Base-by-base conservation (phyloP, 2,113 vertebrate species). In the Sciurus niger region DNA sequence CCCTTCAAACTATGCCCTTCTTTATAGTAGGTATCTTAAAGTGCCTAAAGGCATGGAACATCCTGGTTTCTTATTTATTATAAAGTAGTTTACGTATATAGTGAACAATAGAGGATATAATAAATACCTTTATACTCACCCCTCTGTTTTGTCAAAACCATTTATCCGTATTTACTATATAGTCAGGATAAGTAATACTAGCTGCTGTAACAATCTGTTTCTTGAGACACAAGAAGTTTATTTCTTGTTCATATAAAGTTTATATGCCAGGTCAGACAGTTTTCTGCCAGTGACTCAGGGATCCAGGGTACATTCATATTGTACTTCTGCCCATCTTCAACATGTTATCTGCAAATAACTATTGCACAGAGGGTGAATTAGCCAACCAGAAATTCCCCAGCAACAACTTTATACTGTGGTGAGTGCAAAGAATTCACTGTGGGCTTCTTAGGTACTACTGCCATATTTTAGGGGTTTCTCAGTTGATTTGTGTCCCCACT, bases 51-150 rank as follows among this genome's bases (percentile, higher is more conserved):
- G 18, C 6, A 5, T 18, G 6, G 30, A 68, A 10, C 48, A 48
- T 72, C 32, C 72, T 94, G 68, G 8, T 48, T 82, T 96, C 58
- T 93, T 90, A 63, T 24, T 91, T 84, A 76, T n/a, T 80, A n/a
- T 63, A 55, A 88, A 83, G 70, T 74, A 74, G 20, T 90, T 68
- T 80, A 88, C 58, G 34, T 25, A 80, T 74, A 25, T 43, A 79
- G 77, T 34, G 86, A 78, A 72, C 53, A 78, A 24, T 51, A 79
- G 67, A 74, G 78, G 63, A 73, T 83, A 46, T 74, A 97, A 79
- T 79, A 76, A 82, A 79, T 67, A 37, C 0, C n/a, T 78, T 78
- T 87, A 25, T 58, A 46, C 20, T 53, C 2, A 60, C 3, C 13
- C 32, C 37, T 51, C 28, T 32, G 46, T 76, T 85, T 93, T 70